These are phyloP conservation scores for Stenodera caucasica DNA, from an alignment of 2,888 invertebrate genomes.

Conservation along the genomic window DNA sequence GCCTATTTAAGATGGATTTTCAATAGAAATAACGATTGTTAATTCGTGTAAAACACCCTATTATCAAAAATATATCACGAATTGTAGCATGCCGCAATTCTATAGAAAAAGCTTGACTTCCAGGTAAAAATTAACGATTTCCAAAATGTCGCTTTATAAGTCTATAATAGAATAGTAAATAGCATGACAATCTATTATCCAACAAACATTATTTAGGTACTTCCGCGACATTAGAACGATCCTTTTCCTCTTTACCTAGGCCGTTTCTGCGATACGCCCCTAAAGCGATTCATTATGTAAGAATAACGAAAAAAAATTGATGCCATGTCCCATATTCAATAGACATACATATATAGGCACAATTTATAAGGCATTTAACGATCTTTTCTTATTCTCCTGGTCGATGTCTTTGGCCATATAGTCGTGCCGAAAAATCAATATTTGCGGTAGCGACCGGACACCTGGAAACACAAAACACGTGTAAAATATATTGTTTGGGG, in stretches of 20 bases:
- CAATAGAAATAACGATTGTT: neutral
- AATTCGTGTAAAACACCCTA: neutral
- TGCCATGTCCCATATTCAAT: no score
- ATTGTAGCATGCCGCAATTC: neutral
- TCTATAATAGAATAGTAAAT: slow-evolving; percentile 12
- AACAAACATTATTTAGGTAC: neutral
- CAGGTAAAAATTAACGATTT: slow-evolving; percentile 23
- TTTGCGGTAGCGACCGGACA: slow-evolving; percentile 33
- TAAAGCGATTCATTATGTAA: neutral
- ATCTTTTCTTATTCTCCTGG: neutral
- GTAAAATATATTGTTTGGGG: slow-evolving; percentile 19
- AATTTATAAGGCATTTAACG: neutral
- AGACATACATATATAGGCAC: neutral
- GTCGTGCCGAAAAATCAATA: slow-evolving; percentile 36
- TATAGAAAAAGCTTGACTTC: neutral
- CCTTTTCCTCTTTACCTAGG: neutral
- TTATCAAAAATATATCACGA: neutral
- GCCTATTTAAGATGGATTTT: neutral
- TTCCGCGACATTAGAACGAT: neutral
- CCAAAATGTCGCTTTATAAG: slow-evolving; percentile 23
- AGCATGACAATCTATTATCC: slow-evolving; percentile 6
- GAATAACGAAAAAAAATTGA: no score
- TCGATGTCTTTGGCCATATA: slow-evolving; percentile 10
- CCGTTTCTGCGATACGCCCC: neutral
- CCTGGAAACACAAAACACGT: slow-evolving; percentile 33